Evolutionary conservation across 2,113 vertebrate genomes (phyloP), one percentile per base, ranked within the genome.

Genomic region (Alosa alosa): DNA sequence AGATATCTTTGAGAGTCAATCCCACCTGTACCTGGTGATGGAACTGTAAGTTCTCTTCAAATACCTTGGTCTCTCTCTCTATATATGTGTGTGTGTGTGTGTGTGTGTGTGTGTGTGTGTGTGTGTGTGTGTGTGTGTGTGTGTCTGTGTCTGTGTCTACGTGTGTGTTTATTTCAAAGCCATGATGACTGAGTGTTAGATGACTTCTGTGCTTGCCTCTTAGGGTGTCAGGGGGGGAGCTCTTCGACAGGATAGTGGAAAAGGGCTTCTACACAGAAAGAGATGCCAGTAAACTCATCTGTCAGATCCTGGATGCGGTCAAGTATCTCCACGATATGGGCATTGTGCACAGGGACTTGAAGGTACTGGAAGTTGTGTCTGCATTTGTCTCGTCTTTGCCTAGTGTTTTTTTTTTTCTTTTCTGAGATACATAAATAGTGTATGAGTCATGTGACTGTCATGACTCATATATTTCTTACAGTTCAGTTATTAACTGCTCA

Each of bases 231-330:
- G 98, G 98, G 0, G 98, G 98, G 0, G 98, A 99, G 85, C 94
- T 99, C 84, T 99, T 99, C 10, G 98, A 99, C 93, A 95, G 98
- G 92, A 99, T 99, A 0, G 97, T 99, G 89, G 98, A 99, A 91
- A 99, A 99, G 91, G 98, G 98, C 5, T 99, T 99, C 94, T 99
- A 99, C 93, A 99, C 98, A 0, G 98, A 99, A 90, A 95, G 97
- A 89, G 98, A 99, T 0, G 98, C 98, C 94, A 99, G 98, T 57
- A 90, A 97, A 86, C 97, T 99, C 92, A 99, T 99, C 92, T 96
- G 95, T 88, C 98, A 99, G 95, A 97, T 99, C 88, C 92, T 99
- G 1, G 97, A 99, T 0, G 98, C 98, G 0, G 98, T 99, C 85
- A 98, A 97, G 90, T 99, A 99, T 87, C 96, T 99, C 84, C 98